phyloP scores from a whole-genome alignment of 2,797 vertebrate species.

The Centroberyx gerrardi region DNA sequence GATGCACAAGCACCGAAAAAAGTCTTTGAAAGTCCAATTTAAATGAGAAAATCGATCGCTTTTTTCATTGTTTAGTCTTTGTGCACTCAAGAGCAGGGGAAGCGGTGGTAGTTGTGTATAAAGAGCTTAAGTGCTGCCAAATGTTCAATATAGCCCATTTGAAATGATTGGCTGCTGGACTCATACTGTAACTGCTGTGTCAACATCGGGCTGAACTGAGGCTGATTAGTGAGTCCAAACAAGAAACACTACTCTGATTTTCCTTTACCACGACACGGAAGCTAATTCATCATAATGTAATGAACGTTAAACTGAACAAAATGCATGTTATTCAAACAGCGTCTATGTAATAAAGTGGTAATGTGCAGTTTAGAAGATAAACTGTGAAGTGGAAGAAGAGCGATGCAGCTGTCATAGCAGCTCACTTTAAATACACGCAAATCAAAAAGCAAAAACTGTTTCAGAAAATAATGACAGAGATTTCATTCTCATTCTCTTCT shows the following conservation, averaged over 20 bases:
- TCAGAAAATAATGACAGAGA: conserved; percentile 4
- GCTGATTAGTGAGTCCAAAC: conserved; percentile 22
- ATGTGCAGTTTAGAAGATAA: conserved; percentile 23
- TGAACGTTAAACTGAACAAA: conserved; percentile 23
- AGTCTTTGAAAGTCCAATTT: not conserved
- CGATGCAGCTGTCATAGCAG: conserved; percentile 1
- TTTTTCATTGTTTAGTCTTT: conserved; percentile 64
- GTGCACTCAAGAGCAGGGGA: conserved; percentile 31
- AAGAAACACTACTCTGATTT: conserved; percentile 24
- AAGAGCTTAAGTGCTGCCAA: conserved; percentile 40
- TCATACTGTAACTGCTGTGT: conserved; percentile 46
- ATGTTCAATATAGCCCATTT: conserved; percentile 49
- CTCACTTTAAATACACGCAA: conserved; percentile 10
- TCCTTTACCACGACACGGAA: conserved; percentile 11
- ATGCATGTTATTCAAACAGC: not conserved
- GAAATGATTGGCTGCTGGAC: conserved; percentile 31
- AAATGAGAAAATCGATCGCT: conserved; percentile 28
- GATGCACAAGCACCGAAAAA: not conserved
- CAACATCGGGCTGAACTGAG: conserved; percentile 49
- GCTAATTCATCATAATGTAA: conserved; percentile 33
- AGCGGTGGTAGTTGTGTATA: conserved; percentile 31
- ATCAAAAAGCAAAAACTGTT: not conserved
- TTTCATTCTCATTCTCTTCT: not conserved
- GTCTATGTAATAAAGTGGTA: not conserved
- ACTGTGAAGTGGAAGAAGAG: not conserved